Base-by-base conservation (phyloP, 2,797 vertebrate species). In the Cichlasoma orientale region DNA sequence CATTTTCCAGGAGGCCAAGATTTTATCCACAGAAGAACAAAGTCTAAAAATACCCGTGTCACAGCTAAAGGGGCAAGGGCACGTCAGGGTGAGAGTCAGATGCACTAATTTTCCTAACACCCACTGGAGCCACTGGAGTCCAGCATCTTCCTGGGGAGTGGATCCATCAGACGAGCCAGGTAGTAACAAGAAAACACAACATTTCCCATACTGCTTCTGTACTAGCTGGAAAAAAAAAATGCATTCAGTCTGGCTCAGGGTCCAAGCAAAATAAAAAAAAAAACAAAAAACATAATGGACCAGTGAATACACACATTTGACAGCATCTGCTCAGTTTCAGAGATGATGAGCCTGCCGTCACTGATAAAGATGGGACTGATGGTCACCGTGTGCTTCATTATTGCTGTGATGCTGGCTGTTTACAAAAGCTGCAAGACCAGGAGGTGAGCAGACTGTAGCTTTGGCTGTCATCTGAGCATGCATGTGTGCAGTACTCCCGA, bases 91-190 rank as follows among this genome's bases (percentile, higher is more conserved):
- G 8, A 83, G 92, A 54, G 93, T 95, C 53, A 84, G 50, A 44
- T 85, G 92, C 0, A 0, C 0, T 0, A 0, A 0, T 0, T 1
- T 0, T 1, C 0, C 3, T 0, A 2, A 7, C 0, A 41, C 84
- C 38, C 78, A 81, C 5, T 96, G 95, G 95, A 96, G 95, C 33
- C 31, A 92, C 77, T 96, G 95, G 95, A 94, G 95, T 77, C 90
- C 90, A 1, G 23, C 72, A 0, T 58, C 85, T 3, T 84, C 87
- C 72, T 95, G 92, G 91, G 11, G 0, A 31, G 50, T 1, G 21
- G 23, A 5, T 4, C 2, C 14, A 5, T 29, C 71, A 2, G 14
- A 33, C 4, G 29, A 56, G 21, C 2, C 7, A 74, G 88, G 88
- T 93, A 73, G 75, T n/a, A 11, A 36, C 5, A 36, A 23, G 4